Conservation (phyloP, 2,797 vertebrate species). For the Pogoniulus pusillus region DNA sequence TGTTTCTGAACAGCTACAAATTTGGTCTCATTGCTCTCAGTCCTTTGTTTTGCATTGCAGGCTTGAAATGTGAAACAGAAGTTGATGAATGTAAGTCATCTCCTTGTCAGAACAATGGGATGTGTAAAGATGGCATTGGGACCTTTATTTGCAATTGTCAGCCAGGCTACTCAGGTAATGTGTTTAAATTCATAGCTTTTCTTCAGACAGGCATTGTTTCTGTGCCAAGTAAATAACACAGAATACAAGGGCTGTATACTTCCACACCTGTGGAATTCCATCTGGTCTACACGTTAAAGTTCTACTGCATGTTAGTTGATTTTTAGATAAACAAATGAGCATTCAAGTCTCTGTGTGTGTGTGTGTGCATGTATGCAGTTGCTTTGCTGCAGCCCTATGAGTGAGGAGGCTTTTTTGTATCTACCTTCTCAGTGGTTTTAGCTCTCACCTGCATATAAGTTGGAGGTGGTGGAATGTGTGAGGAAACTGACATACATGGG, state of each 20-base stretch:
- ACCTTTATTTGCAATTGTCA: slow-evolving; percentile 90
- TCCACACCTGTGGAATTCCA: not conserved
- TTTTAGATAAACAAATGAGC: not conserved
- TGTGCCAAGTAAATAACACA: not conserved
- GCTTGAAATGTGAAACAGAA: slow-evolving; percentile 94
- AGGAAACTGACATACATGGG: not conserved
- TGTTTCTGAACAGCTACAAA: not conserved
- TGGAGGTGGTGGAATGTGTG: not conserved
- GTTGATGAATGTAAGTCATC: slow-evolving; percentile 90
- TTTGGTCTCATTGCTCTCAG: not conserved
- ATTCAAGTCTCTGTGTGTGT: not conserved
- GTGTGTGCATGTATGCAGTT: not conserved
- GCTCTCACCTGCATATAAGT: not conserved
- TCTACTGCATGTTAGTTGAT: not conserved
- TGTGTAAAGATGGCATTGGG: slow-evolving; percentile 87
- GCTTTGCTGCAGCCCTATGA: not conserved
- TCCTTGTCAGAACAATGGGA: slow-evolving; percentile 88
- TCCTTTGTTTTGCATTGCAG: slow-evolving; percentile 75
- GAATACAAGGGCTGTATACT: not conserved
- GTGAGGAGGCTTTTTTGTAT: not conserved
- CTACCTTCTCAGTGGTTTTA: not conserved
- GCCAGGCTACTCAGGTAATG: slow-evolving; percentile 87
- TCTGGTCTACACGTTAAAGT: not conserved
- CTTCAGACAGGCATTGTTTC: not conserved
- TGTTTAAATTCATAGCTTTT: not conserved